Percentiles rank a stretch among this genome's conserved stretches.
These are phyloP conservation scores for Cliona cf. orientalis DNA, from an alignment of 37 sponge, comb jelly and placozoan species.

Conservation along the genomic window DNA sequence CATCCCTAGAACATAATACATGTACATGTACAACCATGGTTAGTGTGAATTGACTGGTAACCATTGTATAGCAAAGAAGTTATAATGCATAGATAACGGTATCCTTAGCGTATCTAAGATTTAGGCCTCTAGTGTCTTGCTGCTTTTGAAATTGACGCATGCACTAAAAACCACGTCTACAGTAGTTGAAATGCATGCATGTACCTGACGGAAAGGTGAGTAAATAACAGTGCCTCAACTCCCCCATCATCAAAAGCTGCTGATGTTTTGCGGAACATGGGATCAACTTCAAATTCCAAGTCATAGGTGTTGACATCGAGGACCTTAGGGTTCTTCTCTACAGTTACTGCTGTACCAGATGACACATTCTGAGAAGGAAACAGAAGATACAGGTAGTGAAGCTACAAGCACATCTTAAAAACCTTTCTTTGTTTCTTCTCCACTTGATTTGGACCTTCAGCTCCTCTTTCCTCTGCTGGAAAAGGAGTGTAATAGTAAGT, in stretches of 20 bases:
- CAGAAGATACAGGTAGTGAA: not conserved
- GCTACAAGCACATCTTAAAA: not conserved
- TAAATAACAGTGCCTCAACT: conserved; percentile 69
- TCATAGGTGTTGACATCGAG: conserved; percentile 70
- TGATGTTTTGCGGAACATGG: conserved; percentile 72
- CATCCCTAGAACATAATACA: too few relatives aligned
- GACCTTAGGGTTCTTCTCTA: conserved; percentile 58
- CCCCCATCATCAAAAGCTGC: conserved; percentile 90
- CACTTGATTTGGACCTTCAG: not conserved
- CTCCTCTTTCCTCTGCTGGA: conserved; percentile 6
- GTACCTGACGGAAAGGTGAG: conserved; percentile 37
- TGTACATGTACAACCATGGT: too few relatives aligned
- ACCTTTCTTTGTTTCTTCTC: conserved; percentile 7
- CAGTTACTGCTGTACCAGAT: not conserved
- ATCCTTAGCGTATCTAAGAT: too few relatives aligned
- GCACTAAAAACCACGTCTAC: too few relatives aligned
- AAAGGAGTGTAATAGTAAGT: too few relatives aligned
- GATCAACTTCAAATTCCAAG: conserved; percentile 84
- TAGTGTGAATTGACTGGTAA: too few relatives aligned
- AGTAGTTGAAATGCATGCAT: too few relatives aligned
- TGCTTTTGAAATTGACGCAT: too few relatives aligned
- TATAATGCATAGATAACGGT: too few relatives aligned
- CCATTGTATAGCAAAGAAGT: too few relatives aligned
- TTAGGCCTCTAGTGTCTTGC: too few relatives aligned
- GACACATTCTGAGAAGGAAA: not conserved